Percentiles rank a stretch among this genome's conserved stretches.
Evolutionary conservation across 2,797 vertebrate genomes (phyloP).

Genomic region (Chiloscyllium punctatum): DNA sequence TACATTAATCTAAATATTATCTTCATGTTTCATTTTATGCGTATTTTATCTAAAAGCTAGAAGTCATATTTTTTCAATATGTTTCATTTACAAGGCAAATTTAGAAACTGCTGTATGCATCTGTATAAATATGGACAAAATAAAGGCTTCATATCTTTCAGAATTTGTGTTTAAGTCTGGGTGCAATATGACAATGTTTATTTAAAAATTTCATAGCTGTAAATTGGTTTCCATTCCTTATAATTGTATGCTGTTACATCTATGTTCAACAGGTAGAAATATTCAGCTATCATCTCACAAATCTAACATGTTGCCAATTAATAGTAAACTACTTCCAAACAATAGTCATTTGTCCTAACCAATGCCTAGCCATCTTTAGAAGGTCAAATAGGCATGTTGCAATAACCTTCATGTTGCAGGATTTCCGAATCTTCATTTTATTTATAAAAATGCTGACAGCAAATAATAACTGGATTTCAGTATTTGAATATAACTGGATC

Average conservation of each 20-base stretch:
- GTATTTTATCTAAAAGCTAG: not conserved
- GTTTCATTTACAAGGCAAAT: slow-evolving; percentile 21
- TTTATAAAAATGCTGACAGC: not conserved
- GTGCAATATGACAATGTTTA: not conserved
- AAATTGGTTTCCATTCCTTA: not conserved
- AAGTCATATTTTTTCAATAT: slow-evolving; percentile 7
- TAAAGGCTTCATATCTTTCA: slow-evolving; percentile 18
- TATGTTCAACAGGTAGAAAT: not conserved
- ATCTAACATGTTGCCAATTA: not conserved
- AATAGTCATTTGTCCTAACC: not conserved
- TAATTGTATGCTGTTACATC: not conserved
- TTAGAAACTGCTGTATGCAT: slow-evolving; percentile 15
- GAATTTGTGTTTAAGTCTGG: not conserved
- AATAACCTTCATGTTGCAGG: not conserved
- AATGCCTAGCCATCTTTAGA: not conserved
- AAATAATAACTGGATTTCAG: not conserved
- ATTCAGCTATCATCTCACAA: not conserved
- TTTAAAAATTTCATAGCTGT: not conserved
- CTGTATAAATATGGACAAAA: slow-evolving; percentile 32
- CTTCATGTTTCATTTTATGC: not conserved
- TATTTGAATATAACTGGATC: not conserved
- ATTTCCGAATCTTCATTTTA: not conserved
- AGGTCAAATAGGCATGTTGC: not conserved
- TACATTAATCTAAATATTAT: not conserved
- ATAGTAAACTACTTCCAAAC: not conserved